A percentile compares a stretch with the other conserved stretches of the same genome.
Conservation (phyloP, 2,113 vertebrate genomes). For the Tachuris rubrigastra region DNA sequence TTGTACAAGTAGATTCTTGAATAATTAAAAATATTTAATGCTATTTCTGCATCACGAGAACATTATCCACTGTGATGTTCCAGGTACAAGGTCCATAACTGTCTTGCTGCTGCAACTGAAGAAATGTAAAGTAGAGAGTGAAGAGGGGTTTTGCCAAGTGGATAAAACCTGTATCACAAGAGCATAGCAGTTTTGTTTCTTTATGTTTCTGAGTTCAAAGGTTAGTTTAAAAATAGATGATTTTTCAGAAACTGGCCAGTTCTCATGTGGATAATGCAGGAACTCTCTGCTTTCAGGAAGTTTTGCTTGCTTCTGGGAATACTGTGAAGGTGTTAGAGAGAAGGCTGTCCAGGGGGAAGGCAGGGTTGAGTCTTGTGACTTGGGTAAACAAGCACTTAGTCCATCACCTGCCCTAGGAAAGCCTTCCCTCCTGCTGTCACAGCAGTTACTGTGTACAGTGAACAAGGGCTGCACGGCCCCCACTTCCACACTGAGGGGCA, state of each 20-base stretch:
- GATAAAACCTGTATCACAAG: background rate
- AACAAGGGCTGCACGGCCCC: background rate
- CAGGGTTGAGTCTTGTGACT: background rate
- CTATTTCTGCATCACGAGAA: background rate
- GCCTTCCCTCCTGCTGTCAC: background rate
- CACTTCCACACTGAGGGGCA: accelerated
- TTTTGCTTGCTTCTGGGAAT: background rate
- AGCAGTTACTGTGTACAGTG: accelerated
- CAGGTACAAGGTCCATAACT: background rate
- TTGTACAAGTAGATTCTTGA: background rate
- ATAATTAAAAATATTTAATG: background rate
- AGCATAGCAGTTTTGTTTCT: background rate
- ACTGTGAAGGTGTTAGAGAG: background rate
- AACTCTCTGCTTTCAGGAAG: background rate
- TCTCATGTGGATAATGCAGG: background rate
- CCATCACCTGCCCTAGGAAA: background rate
- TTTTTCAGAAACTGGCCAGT: background rate
- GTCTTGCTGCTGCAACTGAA: background rate
- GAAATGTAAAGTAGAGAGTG: background rate
- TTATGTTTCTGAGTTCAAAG: background rate
- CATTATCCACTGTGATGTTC: background rate
- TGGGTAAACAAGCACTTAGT: background rate
- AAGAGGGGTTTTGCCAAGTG: background rate
- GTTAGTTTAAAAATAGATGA: slow-evolving; percentile 8
- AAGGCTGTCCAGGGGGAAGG: background rate